Evolutionary conservation across 2,113 vertebrate genomes (phyloP).

Genomic region (Numenius arquata): DNA sequence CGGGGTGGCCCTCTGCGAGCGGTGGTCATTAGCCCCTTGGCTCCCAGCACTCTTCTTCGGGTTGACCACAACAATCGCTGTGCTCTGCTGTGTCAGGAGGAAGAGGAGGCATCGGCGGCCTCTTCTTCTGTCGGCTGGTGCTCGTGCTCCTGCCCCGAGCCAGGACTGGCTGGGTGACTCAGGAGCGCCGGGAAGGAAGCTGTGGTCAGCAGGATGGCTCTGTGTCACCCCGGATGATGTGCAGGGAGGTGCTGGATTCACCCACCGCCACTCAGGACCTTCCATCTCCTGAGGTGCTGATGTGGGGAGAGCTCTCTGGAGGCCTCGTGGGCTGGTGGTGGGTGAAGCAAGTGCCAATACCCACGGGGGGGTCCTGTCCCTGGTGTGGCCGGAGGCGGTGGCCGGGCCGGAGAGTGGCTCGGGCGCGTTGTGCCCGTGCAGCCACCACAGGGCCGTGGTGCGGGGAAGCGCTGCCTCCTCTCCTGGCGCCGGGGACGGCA

Average conservation of each 20-base stretch:
- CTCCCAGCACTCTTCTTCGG: fast-evolving
- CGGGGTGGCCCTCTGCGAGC: not conserved
- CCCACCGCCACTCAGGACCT: fast-evolving
- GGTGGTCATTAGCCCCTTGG: not conserved
- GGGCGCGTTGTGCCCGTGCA: not conserved
- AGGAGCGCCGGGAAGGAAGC: not conserved
- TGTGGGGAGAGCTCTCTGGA: not conserved
- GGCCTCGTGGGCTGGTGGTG: fast-evolving
- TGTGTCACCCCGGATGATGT: fast-evolving
- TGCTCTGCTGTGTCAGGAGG: not conserved
- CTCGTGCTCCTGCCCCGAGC: not conserved
- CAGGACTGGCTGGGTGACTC: not conserved
- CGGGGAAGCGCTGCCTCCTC: not conserved
- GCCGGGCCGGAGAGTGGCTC: not conserved
- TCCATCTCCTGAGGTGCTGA: not conserved
- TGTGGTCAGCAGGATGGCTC: not conserved
- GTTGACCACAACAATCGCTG: not conserved
- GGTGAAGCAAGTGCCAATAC: not conserved
- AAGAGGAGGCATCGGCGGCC: not conserved
- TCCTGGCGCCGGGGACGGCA: fast-evolving
- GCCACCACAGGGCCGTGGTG: not conserved
- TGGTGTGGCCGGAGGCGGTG: fast-evolving
- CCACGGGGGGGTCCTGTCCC: not conserved
- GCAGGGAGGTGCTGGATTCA: not conserved
- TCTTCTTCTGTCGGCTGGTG: not conserved